Evolutionary conservation across 2,113 vertebrate species (phyloP), one percentile per base, ranked within the genome.

Genomic region (Peucedramus taeniatus): DNA sequence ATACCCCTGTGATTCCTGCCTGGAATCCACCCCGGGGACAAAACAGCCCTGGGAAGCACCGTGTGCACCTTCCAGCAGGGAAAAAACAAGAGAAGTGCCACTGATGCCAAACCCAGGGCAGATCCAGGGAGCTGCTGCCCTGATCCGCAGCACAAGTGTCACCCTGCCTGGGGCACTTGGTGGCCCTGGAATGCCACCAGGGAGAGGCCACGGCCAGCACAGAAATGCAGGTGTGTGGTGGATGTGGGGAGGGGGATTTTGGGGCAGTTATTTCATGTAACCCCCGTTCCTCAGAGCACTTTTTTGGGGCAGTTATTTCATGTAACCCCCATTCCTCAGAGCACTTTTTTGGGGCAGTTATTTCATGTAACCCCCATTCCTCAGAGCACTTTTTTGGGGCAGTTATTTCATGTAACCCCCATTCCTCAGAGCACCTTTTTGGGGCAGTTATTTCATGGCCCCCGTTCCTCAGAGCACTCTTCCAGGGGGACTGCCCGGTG

Each of bases 111-210:
- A 11, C 3, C 33, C 56, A 27, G 71, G 80, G 71, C 7, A 3
- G 51, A 59, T 2, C 21, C 2, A 0, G 44, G 83, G 78, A 77
- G 24, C 72, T 42, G 68, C 63, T 69, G 82, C n/a, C 23, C 31
- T 0, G 26, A 33, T 1, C 80, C 0, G 0, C 20, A 1, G 61
- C 9, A 2, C 1, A 0, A 35, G n/a, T 37, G 77, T 22, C 76
- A 37, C 49, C 6, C 2, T 30, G 80, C 10, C 53, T 11, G 5
- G 0, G 39, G 20, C 39, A 11, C 83, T 40, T 2, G 19, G 68
- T 81, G 89, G 60, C 89, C 1, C 0, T 33, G 64, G 9, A 23
- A 77, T 35, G 85, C 30, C 86, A n/a, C 6, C 7, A 7, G 23
- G 37, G 40, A 64, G n/a, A 45, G 27, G 72, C 30, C 59, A 17